Conservation (phyloP, 2,797 vertebrate species). For the Sebastes trivittatus region DNA sequence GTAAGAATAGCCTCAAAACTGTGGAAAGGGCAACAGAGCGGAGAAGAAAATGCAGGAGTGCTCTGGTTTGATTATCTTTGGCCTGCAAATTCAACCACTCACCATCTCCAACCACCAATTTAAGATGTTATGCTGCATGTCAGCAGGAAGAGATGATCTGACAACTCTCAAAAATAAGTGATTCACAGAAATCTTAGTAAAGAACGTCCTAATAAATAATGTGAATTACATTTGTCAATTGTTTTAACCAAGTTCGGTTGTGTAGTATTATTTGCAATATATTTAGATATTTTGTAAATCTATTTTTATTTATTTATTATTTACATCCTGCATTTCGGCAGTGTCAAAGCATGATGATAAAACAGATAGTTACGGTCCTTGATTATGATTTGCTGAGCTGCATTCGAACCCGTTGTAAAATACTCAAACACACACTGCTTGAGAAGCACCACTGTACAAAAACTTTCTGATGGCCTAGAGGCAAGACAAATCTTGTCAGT, state of each 20-base stretch:
- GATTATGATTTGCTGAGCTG: too few species aligned
- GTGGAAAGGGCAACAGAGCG: neutral
- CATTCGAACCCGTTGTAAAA: too few species aligned
- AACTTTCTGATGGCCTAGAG: fast-evolving
- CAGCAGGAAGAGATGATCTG: neutral
- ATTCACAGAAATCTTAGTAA: neutral
- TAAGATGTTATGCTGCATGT: neutral
- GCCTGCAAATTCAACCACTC: neutral
- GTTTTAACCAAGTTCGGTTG: too few species aligned
- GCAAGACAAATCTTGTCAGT: neutral
- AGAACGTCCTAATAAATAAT: too few species aligned
- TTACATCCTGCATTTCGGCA: too few species aligned
- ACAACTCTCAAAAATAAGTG: neutral
- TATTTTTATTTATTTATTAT: too few species aligned
- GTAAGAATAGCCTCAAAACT: neutral
- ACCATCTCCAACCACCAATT: neutral
- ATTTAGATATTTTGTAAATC: too few species aligned
- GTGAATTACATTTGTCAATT: too few species aligned
- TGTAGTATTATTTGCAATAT: too few species aligned
- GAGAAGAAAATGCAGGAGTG: neutral
- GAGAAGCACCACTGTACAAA: neutral
- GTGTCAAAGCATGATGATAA: too few species aligned
- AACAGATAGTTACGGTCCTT: too few species aligned
- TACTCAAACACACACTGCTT: neutral
- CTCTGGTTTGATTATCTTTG: neutral